A percentile compares a stretch with the other conserved stretches of the same genome.
phyloP scores from a whole-genome alignment of 2,113 vertebrate genomes.

The Hippocampus barbouri region DNA sequence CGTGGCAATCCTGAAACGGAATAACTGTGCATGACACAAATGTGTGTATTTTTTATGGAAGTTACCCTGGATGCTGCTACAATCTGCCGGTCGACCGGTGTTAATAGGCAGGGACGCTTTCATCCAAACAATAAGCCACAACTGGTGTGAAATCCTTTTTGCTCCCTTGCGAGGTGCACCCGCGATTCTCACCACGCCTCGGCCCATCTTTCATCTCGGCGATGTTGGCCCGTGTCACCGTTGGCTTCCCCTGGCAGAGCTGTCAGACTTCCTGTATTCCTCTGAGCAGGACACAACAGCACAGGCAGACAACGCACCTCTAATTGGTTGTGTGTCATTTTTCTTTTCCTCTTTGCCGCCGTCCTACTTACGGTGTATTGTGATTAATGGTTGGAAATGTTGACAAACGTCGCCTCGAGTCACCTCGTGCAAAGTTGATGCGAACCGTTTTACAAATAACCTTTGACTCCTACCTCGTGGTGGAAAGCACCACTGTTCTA shows the following conservation, averaged over 20 bases:
- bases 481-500: slow-evolving; percentile 52
- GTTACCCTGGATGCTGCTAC: slow-evolving; percentile 8
- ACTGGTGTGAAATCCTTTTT: slow-evolving; percentile 73
- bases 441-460: slow-evolving; percentile 47
- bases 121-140: slow-evolving; percentile 61
- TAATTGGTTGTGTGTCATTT: slow-evolving; percentile 46
- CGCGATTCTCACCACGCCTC: slow-evolving; percentile 50
- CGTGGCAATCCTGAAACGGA: too few relatives aligned
- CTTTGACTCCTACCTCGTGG: slow-evolving; percentile 60
- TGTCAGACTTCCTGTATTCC: slow-evolving; percentile 72
- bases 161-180: slow-evolving; percentile 63
- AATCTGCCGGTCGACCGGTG: slow-evolving; percentile 32
- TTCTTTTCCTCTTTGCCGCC: slow-evolving; percentile 45
- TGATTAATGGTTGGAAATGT: slow-evolving; percentile 18
- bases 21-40: too few relatives aligned
- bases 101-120: slow-evolving; percentile 28
- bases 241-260: slow-evolving; percentile 63
- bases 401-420: slow-evolving; percentile 4
- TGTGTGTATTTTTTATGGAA: too few relatives aligned
- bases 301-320: slow-evolving; percentile 14
- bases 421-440: background rate
- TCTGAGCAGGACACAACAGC: slow-evolving; percentile 26
- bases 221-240: slow-evolving; percentile 41
- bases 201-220: slow-evolving; percentile 62
- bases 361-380: slow-evolving; percentile 39